Evolutionary conservation across 2,113 vertebrate genomes (phyloP).

Genomic region (Etheostoma cragini): DNA sequence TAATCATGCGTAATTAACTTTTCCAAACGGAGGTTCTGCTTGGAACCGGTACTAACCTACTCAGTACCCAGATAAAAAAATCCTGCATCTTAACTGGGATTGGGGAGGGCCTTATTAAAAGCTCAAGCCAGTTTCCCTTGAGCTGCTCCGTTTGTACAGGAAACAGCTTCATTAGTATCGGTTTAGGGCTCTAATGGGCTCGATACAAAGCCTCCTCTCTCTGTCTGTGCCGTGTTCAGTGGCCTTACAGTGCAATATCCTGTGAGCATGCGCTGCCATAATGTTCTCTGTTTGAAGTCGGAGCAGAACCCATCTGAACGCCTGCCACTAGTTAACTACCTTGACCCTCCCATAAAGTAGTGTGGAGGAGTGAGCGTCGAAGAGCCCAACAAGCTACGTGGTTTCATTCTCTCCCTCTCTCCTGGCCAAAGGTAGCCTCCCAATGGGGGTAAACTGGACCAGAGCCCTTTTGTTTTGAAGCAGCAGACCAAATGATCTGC

Average conservation of each 20-base stretch:
- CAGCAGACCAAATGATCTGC: conserved; percentile 72
- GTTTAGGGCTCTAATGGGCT: conserved; percentile 84
- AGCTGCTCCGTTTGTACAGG: conserved; percentile 84
- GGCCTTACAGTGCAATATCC: conserved; percentile 83
- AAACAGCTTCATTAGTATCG: conserved; percentile 85
- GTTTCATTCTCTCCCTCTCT: conserved; percentile 49
- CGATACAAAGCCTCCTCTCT: conserved; percentile 80
- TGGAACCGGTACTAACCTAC: conserved; percentile 83
- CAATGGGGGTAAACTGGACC: conserved; percentile 68
- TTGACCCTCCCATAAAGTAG: conserved; percentile 76
- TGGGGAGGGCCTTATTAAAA: conserved; percentile 87
- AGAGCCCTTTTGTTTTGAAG: conserved; percentile 76
- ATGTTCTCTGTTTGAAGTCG: conserved; percentile 81
- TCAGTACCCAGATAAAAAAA: conserved; percentile 79
- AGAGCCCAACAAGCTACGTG: conserved; percentile 65
- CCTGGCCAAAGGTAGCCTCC: conserved; percentile 61
- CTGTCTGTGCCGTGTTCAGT: conserved; percentile 78
- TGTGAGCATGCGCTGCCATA: conserved; percentile 75
- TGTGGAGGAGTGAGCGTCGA: conserved; percentile 66
- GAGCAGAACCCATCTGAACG: conserved; percentile 75
- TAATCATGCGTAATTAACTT: conserved; percentile 99
- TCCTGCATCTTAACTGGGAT: conserved; percentile 88
- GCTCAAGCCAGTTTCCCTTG: conserved; percentile 83
- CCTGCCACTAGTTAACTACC: conserved; percentile 79
- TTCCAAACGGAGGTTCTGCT: conserved; percentile 88